A percentile compares a stretch with the other conserved stretches of the same genome.
Conservation (phyloP, 2,113 vertebrate genomes). For the Noctilio leporinus region DNA sequence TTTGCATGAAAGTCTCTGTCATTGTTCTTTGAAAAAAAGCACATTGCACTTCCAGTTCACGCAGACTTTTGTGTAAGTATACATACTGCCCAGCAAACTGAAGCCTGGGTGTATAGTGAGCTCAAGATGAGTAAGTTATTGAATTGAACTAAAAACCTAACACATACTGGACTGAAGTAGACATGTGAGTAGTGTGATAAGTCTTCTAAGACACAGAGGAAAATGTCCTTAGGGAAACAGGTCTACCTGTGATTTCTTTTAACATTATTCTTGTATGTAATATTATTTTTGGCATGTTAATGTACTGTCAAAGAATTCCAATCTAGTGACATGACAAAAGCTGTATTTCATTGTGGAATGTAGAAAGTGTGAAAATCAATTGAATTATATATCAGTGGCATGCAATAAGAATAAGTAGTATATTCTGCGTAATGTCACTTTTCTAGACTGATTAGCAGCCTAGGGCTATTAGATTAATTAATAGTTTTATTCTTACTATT, state of each 20-base stretch:
- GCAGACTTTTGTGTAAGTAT: not conserved
- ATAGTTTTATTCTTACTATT: conserved; percentile 40
- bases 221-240: conserved; percentile 56
- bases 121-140: conserved; percentile 37
- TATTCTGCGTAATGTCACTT: conserved; percentile 57
- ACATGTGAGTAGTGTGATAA: not conserved
- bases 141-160: conserved; percentile 16
- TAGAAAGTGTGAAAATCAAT: conserved; percentile 63
- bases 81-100: not conserved
- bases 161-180: not conserved
- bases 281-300: conserved; percentile 70
- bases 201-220: conserved; percentile 58
- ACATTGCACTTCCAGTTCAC: not conserved
- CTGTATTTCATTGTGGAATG: conserved; percentile 60
- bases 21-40: not conserved
- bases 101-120: not conserved
- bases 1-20: not conserved
- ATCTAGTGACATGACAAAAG: conserved; percentile 65
- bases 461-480: conserved; percentile 56
- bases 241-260: conserved; percentile 68
- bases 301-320: conserved; percentile 69
- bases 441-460: conserved; percentile 38
- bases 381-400: conserved; percentile 64
- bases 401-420: conserved; percentile 42
- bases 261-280: conserved; percentile 61